Evolutionary conservation across 2,113 vertebrate species (phyloP).

Genomic region (Otus sunia): DNA sequence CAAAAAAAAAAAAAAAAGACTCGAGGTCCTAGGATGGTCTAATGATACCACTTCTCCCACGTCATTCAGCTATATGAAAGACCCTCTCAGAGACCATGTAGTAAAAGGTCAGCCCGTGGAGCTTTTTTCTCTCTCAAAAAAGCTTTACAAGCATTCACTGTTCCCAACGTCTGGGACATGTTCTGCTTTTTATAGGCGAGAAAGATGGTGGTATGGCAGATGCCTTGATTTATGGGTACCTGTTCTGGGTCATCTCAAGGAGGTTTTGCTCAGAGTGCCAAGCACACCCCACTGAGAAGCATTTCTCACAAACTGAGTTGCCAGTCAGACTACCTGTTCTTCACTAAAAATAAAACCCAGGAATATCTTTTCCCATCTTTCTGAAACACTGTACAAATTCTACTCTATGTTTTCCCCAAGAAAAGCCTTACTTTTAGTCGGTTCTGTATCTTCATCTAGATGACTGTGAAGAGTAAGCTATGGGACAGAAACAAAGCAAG

Average conservation of each 20-base stretch:
- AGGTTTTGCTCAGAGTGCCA: not conserved
- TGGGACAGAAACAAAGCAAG: constrained; percentile 16
- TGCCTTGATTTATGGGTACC: not conserved
- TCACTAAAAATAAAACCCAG: not conserved
- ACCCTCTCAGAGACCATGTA: not conserved
- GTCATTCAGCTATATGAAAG: not conserved
- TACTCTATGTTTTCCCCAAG: not conserved
- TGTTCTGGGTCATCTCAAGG: not conserved
- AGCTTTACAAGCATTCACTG: not conserved
- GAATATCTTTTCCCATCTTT: not conserved
- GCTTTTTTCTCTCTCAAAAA: not conserved
- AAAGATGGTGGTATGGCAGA: not conserved
- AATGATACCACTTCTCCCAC: not conserved
- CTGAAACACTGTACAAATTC: not conserved
- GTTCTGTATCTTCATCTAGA: constrained; percentile 54
- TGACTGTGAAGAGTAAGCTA: constrained; percentile 61
- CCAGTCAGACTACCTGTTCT: not conserved
- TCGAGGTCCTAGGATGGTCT: not conserved
- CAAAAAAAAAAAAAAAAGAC: not conserved
- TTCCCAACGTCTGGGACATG: not conserved
- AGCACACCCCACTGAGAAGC: not conserved
- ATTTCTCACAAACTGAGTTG: not conserved
- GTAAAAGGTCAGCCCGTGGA: not conserved
- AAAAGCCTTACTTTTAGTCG: constrained; percentile 63
- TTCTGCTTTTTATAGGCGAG: not conserved